Percentiles rank a stretch among this genome's conserved stretches.
Evolutionary conservation across 53 echinoderm and acorn worm genomes (phyloP).

Genomic region (Holothuria scabra): DNA sequence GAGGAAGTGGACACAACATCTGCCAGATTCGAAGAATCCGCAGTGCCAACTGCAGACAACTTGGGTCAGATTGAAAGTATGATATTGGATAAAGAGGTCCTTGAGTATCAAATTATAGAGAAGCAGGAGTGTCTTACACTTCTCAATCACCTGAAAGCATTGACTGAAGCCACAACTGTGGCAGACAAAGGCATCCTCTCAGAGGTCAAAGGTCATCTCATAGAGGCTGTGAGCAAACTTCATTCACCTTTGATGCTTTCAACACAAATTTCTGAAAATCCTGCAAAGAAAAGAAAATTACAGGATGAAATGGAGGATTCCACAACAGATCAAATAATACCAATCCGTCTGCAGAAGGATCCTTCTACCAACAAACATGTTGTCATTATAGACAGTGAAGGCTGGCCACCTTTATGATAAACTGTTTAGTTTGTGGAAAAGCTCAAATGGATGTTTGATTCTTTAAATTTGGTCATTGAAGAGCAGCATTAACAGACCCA

Average conservation of each 20-base stretch:
- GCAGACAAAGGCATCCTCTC: conserved; percentile 17
- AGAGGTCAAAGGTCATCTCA: conserved; percentile 46
- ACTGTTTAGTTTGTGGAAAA: no score
- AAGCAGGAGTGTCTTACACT: conserved; percentile 26
- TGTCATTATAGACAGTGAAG: conserved; percentile 14
- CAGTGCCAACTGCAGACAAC: not conserved
- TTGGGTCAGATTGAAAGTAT: conserved; percentile 14
- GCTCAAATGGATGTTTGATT: no score
- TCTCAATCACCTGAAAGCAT: conserved; percentile 21
- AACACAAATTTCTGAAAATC: not conserved
- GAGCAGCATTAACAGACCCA: no score
- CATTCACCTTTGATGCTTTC: conserved; percentile 11
- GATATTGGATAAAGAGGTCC: conserved; percentile 1
- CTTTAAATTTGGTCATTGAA: no score
- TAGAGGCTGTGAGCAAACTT: conserved; percentile 34
- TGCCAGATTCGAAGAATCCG: not conserved
- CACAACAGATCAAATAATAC: not conserved
- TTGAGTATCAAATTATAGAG: not conserved
- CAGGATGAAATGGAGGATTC: conserved; percentile 16
- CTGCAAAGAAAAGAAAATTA: conserved; percentile 11
- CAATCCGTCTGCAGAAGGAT: conserved; percentile 33
- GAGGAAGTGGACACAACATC: conserved; percentile 43
- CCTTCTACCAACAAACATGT: conserved; percentile 38
- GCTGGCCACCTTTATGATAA: conserved; percentile 26
- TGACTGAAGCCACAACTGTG: conserved; percentile 26